These are phyloP conservation scores for Sylvilagus bachmani DNA, from an alignment of 2,113 vertebrate species.

Conservation along the genomic window DNA sequence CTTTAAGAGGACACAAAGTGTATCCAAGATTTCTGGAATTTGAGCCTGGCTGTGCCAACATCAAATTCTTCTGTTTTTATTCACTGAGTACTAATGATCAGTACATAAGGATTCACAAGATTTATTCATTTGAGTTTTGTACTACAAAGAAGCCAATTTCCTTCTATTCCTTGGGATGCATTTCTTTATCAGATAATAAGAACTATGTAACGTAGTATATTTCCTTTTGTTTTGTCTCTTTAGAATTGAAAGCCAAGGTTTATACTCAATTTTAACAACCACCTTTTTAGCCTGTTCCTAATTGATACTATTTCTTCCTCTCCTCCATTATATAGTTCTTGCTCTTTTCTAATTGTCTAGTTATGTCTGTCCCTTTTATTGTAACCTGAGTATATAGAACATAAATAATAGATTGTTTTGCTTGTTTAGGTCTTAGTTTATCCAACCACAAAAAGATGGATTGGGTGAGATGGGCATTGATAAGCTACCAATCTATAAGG, in stretches of 20 bases:
- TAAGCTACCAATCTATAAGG: not conserved
- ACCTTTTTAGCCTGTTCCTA: not conserved
- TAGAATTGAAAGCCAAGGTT: constrained; percentile 16
- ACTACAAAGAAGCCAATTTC: not conserved
- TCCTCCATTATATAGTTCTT: not conserved
- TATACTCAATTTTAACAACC: not conserved
- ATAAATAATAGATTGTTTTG: not conserved
- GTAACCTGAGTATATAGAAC: not conserved
- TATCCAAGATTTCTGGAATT: not conserved
- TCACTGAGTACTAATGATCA: not conserved
- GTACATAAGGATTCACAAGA: not conserved
- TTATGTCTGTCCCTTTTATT: not conserved
- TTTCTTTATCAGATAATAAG: not conserved
- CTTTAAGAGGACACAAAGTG: not conserved
- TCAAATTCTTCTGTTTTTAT: not conserved
- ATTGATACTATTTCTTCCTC: not conserved
- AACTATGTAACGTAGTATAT: not conserved
- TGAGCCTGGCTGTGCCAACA: not conserved
- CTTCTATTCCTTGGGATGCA: not conserved
- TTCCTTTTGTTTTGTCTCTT: not conserved
- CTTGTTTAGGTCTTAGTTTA: not conserved
- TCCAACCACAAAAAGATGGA: not conserved
- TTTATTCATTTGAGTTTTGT: not conserved
- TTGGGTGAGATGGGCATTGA: not conserved
- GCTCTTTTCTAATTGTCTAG: not conserved